Evolutionary conservation across 2,888 invertebrate genomes (phyloP).

Genomic region (Caenorhabditis virilis): DNA sequence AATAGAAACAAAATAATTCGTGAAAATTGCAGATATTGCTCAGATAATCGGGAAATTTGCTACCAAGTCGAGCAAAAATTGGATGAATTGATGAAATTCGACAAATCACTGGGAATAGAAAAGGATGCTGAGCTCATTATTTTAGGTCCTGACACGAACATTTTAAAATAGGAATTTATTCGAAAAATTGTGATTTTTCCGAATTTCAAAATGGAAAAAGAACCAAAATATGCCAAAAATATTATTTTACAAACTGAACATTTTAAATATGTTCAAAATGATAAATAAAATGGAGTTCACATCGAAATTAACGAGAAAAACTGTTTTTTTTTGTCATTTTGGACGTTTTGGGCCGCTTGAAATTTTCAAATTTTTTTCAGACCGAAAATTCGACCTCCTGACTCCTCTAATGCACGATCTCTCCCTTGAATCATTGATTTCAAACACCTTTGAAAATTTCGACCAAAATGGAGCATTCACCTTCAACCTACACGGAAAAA

Average conservation of each 20-base stretch:
- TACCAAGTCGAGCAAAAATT: conserved; percentile 19
- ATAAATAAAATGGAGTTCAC: too few relatives aligned
- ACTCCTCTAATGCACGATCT: conserved; percentile 23
- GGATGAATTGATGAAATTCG: conserved; percentile 8
- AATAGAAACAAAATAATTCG: neutral
- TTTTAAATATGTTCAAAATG: too few relatives aligned
- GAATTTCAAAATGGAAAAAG: too few relatives aligned
- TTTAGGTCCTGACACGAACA: conserved; percentile 3
- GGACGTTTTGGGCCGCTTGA: too few relatives aligned
- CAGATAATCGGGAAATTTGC: conserved; percentile 28
- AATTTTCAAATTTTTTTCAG: too few relatives aligned
- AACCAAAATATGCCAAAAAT: too few relatives aligned
- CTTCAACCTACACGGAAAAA: neutral
- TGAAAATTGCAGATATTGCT: conserved; percentile 10
- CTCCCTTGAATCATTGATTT: conserved; percentile 17
- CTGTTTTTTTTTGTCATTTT: too few relatives aligned
- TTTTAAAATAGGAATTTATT: neutral
- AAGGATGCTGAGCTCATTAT: conserved; percentile 17
- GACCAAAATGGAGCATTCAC: neutral
- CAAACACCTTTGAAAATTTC: conserved; percentile 7
- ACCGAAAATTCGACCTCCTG: conserved; percentile 20
- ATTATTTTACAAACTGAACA: too few relatives aligned
- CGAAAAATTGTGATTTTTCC: too few relatives aligned
- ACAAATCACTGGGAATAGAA: conserved; percentile 2
- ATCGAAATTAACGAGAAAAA: too few relatives aligned